Conservation (phyloP, 1,140 invertebrate species). For the Eubasilissa regina region DNA sequence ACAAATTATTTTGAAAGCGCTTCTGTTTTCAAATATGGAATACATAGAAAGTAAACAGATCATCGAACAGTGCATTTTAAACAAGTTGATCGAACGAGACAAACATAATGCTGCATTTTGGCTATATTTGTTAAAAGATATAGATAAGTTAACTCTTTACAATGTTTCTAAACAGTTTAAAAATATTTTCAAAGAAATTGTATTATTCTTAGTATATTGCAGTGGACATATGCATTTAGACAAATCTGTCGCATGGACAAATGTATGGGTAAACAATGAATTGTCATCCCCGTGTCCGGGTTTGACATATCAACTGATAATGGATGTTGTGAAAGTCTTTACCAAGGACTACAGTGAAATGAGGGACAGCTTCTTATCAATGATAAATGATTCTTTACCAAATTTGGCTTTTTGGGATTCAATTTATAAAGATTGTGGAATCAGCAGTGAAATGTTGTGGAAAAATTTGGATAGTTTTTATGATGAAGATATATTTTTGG, state of each 20-base stretch:
- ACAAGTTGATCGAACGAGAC: conserved; percentile 68
- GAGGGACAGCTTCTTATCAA: conserved; percentile 20
- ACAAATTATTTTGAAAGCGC: conserved; percentile 60
- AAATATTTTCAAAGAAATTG: conserved; percentile 69
- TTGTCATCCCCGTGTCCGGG: conserved; percentile 67
- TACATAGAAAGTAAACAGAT: conserved; percentile 65
- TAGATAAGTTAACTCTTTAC: conserved; percentile 66
- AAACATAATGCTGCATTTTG: conserved; percentile 66
- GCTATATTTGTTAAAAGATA: conserved; percentile 66
- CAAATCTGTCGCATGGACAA: conserved; percentile 62
- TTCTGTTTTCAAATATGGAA: conserved; percentile 62
- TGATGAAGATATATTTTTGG: conserved; percentile 53
- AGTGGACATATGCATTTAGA: conserved; percentile 67
- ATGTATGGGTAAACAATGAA: conserved; percentile 64
- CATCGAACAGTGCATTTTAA: conserved; percentile 68
- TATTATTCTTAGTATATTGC: conserved; percentile 74
- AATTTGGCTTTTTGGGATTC: conserved; percentile 49
- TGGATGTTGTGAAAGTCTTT: conserved; percentile 65
- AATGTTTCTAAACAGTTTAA: conserved; percentile 67
- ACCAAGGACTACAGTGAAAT: conserved; percentile 28
- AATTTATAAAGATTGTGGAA: conserved; percentile 40
- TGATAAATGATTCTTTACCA: conserved; percentile 33
- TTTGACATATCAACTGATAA: conserved; percentile 70
- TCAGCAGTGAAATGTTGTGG: conserved; percentile 38
- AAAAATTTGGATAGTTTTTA: conserved; percentile 50